These are phyloP conservation scores for Pollenia angustigena DNA, from an alignment of 2,888 invertebrate species.

Conservation along the genomic window DNA sequence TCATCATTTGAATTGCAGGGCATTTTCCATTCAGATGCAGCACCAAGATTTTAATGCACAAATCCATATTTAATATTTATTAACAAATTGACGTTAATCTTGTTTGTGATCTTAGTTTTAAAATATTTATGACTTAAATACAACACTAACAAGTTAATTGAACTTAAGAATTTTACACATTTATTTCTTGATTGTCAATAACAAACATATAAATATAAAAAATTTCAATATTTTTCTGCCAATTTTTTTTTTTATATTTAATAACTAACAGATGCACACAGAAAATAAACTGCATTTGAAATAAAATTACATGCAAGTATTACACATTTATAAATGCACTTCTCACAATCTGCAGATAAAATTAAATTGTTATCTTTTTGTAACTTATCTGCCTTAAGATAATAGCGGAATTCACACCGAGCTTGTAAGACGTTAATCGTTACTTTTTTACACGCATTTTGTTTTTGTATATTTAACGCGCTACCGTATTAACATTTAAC, in stretches of 20 bases:
- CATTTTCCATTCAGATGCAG: too few relatives aligned
- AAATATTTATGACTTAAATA: slow-evolving; percentile 1
- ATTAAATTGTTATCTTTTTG: neutral
- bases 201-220: neutral
- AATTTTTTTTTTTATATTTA: too few relatives aligned
- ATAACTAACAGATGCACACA: too few relatives aligned
- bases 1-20: too few relatives aligned
- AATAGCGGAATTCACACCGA: too few relatives aligned
- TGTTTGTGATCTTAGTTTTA: neutral
- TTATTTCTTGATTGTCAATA: neutral
- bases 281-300: neutral
- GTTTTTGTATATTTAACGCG: too few relatives aligned
- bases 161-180: neutral
- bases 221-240: neutral
- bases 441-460: too few relatives aligned
- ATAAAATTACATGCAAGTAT: neutral
- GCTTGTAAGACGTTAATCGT: too few relatives aligned
- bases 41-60: neutral
- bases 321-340: neutral
- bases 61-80: neutral
- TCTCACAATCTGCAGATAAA: neutral
- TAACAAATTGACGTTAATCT: slow-evolving; percentile 24
- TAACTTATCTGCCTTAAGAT: neutral
- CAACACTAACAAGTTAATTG: slow-evolving; percentile 3
- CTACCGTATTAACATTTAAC: too few relatives aligned